These are phyloP conservation scores for Aleiodes sp. DNA, from an alignment of 1,140 invertebrate species.

Conservation along the genomic window DNA sequence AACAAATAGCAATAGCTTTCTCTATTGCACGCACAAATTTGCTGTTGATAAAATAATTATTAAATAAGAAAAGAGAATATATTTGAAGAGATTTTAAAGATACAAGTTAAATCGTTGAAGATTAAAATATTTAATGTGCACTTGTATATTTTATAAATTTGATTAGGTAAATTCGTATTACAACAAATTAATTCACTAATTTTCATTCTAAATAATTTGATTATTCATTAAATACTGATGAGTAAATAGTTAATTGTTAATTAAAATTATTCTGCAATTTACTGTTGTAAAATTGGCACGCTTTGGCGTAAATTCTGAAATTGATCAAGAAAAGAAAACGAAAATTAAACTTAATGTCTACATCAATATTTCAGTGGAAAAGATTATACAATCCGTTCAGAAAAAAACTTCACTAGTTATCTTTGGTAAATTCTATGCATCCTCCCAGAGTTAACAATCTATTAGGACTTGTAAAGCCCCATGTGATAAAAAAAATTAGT, in stretches of 20 bases:
- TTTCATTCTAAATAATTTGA: not conserved
- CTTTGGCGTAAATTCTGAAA: not conserved
- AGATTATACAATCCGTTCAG: not conserved
- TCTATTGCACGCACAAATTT: conserved; percentile 6
- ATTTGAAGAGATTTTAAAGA: not conserved
- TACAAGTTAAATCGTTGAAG: not conserved
- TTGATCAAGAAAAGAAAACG: too few relatives aligned
- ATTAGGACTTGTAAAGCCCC: not conserved
- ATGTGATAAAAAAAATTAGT: conserved; percentile 8
- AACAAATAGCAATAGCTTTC: not conserved
- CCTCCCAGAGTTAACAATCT: not conserved
- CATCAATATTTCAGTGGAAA: not conserved
- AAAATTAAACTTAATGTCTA: not conserved
- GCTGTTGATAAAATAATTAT: not conserved
- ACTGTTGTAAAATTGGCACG: not conserved
- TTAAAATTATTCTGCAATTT: not conserved
- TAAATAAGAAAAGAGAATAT: not conserved
- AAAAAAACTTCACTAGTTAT: conserved; percentile 30
- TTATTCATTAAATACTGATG: not conserved
- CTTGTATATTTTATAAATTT: conserved; percentile 8
- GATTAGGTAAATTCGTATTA: not conserved
- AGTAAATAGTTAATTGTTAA: not conserved
- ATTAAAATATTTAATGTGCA: not conserved
- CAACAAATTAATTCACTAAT: not conserved
- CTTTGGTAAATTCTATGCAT: conserved; percentile 39